Evolutionary conservation across 1,140 invertebrate genomes (phyloP), one percentile per base, ranked within the genome.

Genomic region (Listronotus oregonensis): DNA sequence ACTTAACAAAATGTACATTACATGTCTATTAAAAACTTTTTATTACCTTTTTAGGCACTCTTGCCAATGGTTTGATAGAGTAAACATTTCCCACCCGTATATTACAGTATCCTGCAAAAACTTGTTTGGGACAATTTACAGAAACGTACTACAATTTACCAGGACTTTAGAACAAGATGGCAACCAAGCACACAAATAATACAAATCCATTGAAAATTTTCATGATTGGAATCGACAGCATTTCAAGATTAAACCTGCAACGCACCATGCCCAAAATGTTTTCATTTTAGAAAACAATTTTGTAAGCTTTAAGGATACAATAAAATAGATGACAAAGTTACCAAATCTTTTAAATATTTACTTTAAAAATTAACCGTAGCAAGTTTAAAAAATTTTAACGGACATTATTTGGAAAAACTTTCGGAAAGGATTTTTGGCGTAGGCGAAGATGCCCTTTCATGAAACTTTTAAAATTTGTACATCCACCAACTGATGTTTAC

Each of bases 171-270:
- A 68, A 12, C 54, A 70, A 59, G 72, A 72, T 73, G 78, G 49
- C 68, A 68, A 46, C 18, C 32, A 0, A 44, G 4, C 8, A 9
- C 37, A 12, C 10, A 0, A 43, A 6, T 27, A 63, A 10, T n/a
- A 54, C 34, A 34, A 60, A 49, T 11, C 44, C 59, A 18, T 65
- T 86, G 66, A 89, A 85, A 75, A 83, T 95, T 12, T 77, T 94
- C n/a, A n/a, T n/a, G n/a, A 73, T 95, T 8, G 93, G 92, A 9
- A 87, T n/a, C 50, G 92, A 95, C 73, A 91, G 90, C 27, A 87
- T n/a, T 94, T 34, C 94, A 0, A 83, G 90, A 46, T 82, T 89
- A 0, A 92, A 94, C 79, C 84, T 91, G 32, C 83, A 86, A 21
- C 84, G n/a, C n/a, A n/a, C 89, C 27, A 87, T 95, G 87, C 90